These are phyloP conservation scores for Trissoscelio sp. DNA, from an alignment of 2,888 invertebrate genomes.

Conservation along the genomic window DNA sequence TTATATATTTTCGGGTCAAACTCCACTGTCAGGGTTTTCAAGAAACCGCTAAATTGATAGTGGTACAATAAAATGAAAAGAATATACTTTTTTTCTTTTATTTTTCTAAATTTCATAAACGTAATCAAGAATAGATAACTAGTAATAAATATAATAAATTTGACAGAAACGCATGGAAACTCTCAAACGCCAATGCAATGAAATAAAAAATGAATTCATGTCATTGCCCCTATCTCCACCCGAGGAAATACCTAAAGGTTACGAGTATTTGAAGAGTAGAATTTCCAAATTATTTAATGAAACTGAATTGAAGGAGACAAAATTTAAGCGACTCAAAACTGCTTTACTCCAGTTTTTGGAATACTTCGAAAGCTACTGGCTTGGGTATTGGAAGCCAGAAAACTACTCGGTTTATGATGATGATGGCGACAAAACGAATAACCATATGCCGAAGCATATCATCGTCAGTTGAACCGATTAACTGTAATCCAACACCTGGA, in stretches of 20 bases:
- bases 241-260: neutral
- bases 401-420: neutral
- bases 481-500: slow-evolving; percentile 26
- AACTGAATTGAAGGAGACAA: neutral
- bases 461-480: slow-evolving; percentile 13
- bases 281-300: slow-evolving; percentile 5
- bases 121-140: neutral
- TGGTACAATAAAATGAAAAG: too few relatives aligned
- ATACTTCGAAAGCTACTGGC: slow-evolving; percentile 19
- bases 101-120: too few relatives aligned
- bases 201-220: slow-evolving; percentile 23
- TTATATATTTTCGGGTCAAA: too few relatives aligned
- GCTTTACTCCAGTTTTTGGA: slow-evolving; percentile 1
- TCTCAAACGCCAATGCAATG: slow-evolving; percentile 11
- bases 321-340: neutral
- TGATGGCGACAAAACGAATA: slow-evolving; percentile 8
- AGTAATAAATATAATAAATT: neutral
- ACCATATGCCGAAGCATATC: slow-evolving; percentile 1
- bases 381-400: slow-evolving; percentile 5
- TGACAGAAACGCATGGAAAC: slow-evolving; percentile 6
- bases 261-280: neutral
- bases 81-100: too few relatives aligned
- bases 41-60: too few relatives aligned
- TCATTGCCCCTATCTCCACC: slow-evolving; percentile 7
- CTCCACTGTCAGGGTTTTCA: too few relatives aligned